These are phyloP conservation scores for Rhipidura dahli DNA, from an alignment of 2,113 vertebrate species.

Conservation along the genomic window DNA sequence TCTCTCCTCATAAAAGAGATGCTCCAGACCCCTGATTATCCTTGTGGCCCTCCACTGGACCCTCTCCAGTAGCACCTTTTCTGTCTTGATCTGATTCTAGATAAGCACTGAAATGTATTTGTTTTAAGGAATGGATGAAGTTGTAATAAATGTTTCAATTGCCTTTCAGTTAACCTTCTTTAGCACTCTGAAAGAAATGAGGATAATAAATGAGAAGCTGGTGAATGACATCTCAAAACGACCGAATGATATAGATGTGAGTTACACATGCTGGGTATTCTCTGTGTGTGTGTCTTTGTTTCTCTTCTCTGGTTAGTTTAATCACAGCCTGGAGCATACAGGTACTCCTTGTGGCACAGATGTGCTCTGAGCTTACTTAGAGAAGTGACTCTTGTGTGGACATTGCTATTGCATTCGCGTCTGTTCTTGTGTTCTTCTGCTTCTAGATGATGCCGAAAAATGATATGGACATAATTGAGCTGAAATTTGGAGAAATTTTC, in stretches of 20 bases:
- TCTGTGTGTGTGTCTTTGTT: neutral
- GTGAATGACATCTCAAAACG: constrained; percentile 29
- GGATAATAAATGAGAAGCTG: constrained; percentile 55
- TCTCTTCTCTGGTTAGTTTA: neutral
- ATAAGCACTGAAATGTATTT: neutral
- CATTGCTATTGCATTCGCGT: neutral
- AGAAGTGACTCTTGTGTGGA: neutral
- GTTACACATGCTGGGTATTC: neutral
- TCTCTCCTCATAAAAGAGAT: neutral
- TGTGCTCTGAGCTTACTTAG: neutral
- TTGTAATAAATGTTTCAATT: neutral
- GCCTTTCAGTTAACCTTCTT: constrained; percentile 66
- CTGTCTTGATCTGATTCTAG: neutral
- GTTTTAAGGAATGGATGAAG: neutral
- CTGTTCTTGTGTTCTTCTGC: neutral
- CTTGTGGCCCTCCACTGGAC: neutral
- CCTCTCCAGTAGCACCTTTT: neutral
- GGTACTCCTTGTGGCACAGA: neutral
- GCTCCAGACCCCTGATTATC: neutral
- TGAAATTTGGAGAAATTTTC: constrained; percentile 58
- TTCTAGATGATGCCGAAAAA: constrained; percentile 42
- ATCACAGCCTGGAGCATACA: neutral
- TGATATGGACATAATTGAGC: constrained; percentile 32
- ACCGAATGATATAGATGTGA: neutral
- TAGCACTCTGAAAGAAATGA: constrained; percentile 64